These are phyloP conservation scores for Silurus aristotelis DNA, from an alignment of 2,797 vertebrate genomes.

Conservation along the genomic window DNA sequence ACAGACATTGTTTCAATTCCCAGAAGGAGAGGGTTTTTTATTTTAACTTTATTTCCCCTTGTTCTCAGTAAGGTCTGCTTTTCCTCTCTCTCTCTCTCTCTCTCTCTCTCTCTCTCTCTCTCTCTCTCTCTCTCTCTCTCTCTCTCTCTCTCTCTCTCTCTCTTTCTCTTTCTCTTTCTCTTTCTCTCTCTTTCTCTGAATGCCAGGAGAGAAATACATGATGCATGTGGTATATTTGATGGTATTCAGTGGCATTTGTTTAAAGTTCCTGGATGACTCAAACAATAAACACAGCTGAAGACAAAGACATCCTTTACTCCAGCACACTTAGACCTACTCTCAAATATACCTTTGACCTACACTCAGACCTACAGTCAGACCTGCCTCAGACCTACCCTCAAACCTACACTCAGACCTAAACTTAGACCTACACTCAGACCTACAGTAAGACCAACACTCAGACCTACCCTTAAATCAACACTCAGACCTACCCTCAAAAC, in stretches of 20 bases:
- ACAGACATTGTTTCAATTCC: not conserved
- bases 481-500: too few relatives aligned
- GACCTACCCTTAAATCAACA: too few relatives aligned
- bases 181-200: not conserved
- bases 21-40: not conserved
- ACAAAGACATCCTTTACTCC: slow-evolving; percentile 19
- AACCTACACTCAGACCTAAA: too few relatives aligned
- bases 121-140: too few relatives aligned
- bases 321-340: slow-evolving; percentile 18
- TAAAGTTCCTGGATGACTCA: slow-evolving; percentile 64
- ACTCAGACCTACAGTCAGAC: too few relatives aligned
- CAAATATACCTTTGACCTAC: not conserved
- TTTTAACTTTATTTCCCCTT: not conserved
- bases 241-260: slow-evolving; percentile 55
- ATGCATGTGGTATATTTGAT: slow-evolving; percentile 28
- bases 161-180: not conserved
- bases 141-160: not conserved
- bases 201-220: slow-evolving; percentile 1
- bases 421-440: too few relatives aligned
- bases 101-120: too few relatives aligned
- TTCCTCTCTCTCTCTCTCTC: not conserved
- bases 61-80: not conserved
- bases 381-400: too few relatives aligned
- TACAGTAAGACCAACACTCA: too few relatives aligned
- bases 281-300: slow-evolving; percentile 72